Base-by-base conservation (phyloP, 2,888 invertebrate genomes). In the Harpagoxenus sublaevis region DNA sequence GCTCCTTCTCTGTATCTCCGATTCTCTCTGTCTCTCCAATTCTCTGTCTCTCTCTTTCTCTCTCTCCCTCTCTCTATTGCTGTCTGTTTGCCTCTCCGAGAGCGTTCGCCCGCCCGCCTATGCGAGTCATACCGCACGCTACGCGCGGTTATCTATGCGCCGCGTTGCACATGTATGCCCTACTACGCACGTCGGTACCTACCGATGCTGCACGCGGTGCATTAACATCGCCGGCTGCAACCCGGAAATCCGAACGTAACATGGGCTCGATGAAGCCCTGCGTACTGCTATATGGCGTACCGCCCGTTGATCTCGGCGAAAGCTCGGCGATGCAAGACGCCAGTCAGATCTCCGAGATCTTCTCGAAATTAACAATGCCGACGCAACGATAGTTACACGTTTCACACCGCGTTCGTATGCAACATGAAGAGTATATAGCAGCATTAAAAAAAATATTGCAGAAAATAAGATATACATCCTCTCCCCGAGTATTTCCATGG, bases 91-190 rank as follows among this genome's bases (percentile, higher is more conserved):
- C 84, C 48, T 71, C 78, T 35, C 63, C 63, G 48, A 53, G 39
- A 53, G 63, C 53, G 53, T 12, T 68, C 79, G 51, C 60, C 35
- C 86, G 81, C 23, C 39, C 65, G 48, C 74, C 86, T 60, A 77
- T 84, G 78, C 42, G 75, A 89, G 82, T 84, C 87, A 75, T 78
- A 84, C 71, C 81, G 71, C 53, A 77, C 42, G 57, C 63, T 75
- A 62, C 75, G 75, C 84, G 65, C 83, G 68, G 78, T 68, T 86
- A 87, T 89, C 87, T 86, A 85, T 90, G 87, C 86, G 48, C 84
- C 75, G 78, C 73, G 86, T 35, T 84, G 70, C 86, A 63, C 89
- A 85, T 89, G 89, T 87, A 88, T 78, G 45, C 84, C 74, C 60
- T 85, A 78, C 57, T 85, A 88, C 86, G 88, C 88, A 71, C 71